Base-by-base conservation (phyloP, 2,113 vertebrate genomes). In the Mus spicilegus region DNA sequence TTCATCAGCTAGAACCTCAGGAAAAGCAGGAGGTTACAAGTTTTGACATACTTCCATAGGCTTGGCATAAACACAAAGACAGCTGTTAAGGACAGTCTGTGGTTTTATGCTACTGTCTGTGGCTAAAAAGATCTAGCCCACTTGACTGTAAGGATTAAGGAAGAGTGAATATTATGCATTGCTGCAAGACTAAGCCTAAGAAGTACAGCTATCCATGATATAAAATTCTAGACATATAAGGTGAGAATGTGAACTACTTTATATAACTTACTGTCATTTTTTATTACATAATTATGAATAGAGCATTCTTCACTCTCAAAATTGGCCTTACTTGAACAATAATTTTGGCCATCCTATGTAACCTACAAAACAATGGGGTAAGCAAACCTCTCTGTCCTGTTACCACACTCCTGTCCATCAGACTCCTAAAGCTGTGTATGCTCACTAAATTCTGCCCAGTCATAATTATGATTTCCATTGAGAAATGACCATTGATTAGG, bases 401-500 rank as follows among this genome's bases (percentile, higher is more conserved):
- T 73, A 61, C 92, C 92, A 95, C 90, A 69, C 19, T 91, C 89
- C 96, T 92, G 89, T 93, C 86, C 85, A 89, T 97, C 92, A 95
- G 5, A 22, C 49, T 78, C 58, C 28, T 89, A 93, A 95, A 96
- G 69, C 88, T 51, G 39, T 49, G 28, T 54, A 22, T 75, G 69
- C 58, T 87, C 87, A 96, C 86, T 33, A 22, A 93, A 91, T 88
- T 86, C 86, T 67, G 67, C 92, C 90, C 33, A 92, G 70, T 39
- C 95, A 91, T 97, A 93, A 97, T 96, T 97, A 94, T 91, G 88
- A 96, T 96, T 96, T 92, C 92, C 92, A 95, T 54, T 13, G 75
- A 82, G 95, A 97, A 96, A 92, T 97, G 88, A 96, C 93, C 96
- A 97, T 81, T 96, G 95, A 97, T 96, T 91, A 96, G 88, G 86